phyloP scores from a whole-genome alignment of 2,888 invertebrate genomes.

The Macrophya annulata region DNA sequence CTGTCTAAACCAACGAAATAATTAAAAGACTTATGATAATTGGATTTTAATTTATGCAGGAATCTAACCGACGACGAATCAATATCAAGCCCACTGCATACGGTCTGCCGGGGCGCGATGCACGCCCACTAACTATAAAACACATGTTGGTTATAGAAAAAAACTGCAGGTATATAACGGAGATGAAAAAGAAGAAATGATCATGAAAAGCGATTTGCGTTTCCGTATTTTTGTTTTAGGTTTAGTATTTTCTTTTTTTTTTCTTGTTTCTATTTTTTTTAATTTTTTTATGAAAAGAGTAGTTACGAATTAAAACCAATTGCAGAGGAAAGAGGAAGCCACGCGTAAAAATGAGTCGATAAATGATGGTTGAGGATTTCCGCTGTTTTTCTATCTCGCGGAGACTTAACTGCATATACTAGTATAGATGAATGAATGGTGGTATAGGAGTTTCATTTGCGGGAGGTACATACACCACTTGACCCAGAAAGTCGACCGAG shows the following conservation, averaged over 20 bases:
- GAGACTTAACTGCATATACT: background rate
- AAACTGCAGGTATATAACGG: conserved; percentile 20
- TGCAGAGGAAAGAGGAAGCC: conserved; percentile 8
- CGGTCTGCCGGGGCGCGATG: background rate
- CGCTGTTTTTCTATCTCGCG: conserved; percentile 17
- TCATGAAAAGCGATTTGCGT: background rate
- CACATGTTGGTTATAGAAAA: background rate
- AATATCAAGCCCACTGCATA: background rate
- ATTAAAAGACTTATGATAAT: conserved; percentile 48
- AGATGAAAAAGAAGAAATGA: background rate
- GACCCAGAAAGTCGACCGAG: conserved; percentile 50
- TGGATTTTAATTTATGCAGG: conserved; percentile 45
- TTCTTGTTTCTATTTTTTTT: too few relatives aligned
- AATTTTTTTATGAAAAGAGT: background rate
- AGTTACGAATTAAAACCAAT: background rate
- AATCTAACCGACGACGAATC: conserved; percentile 38
- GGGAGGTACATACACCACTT: conserved; percentile 32
- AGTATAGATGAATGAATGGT: conserved; percentile 22
- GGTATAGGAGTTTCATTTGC: conserved; percentile 39
- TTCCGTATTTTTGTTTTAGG: background rate
- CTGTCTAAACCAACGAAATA: conserved; percentile 23
- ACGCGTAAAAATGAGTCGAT: conserved; percentile 10
- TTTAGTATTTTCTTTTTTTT: too few relatives aligned
- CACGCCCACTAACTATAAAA: conserved; percentile 26
- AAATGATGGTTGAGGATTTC: conserved; percentile 13